Conservation (phyloP, 2,888 invertebrate genomes). For the Lasioglossum leucozonium region DNA sequence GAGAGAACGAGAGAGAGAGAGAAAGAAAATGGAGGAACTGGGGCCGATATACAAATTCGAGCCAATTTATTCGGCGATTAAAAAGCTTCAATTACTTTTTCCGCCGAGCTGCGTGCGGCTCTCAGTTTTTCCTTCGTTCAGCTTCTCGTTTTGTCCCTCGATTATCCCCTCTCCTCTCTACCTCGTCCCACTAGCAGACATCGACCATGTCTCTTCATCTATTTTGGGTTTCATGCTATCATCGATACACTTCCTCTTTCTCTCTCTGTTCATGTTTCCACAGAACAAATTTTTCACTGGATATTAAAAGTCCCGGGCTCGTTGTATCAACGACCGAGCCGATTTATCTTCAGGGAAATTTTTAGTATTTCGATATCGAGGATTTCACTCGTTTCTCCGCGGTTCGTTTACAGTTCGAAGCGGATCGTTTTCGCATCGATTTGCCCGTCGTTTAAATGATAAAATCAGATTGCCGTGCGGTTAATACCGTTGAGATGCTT, state of each 20-base stretch:
- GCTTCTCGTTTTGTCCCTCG: not conserved
- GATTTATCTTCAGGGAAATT: not conserved
- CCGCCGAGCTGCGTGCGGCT: constrained; percentile 46
- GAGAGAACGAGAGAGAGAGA: no score
- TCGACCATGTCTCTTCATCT: constrained; percentile 1
- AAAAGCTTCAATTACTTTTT: constrained; percentile 75
- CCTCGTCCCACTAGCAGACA: not conserved
- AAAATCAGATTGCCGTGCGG: not conserved
- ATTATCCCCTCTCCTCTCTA: not conserved
- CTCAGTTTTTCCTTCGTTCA: constrained; percentile 56
- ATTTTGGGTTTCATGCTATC: constrained; percentile 11
- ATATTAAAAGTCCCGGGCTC: not conserved
- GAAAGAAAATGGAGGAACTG: constrained; percentile 23
- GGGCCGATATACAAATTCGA: constrained; percentile 69
- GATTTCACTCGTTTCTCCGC: not conserved
- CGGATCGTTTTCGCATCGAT: not conserved
- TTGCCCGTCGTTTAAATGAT: not conserved
- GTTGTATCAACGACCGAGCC: not conserved
- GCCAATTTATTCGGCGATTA: constrained; percentile 75
- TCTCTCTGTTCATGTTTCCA: not conserved
- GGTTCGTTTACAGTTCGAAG: not conserved
- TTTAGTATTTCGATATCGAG: constrained; percentile 5
- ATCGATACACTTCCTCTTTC: not conserved
- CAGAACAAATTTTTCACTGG: constrained; percentile 6
- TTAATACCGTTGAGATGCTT: not conserved